Conservation (phyloP, 2,113 vertebrate genomes). For the human region GRCh38 chr7:18936001-18936500, state of each 20-base stretch:
- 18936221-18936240: not conserved
- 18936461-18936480: not conserved
- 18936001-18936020: not conserved
- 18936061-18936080: not conserved
- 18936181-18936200: not conserved
- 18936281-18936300: not conserved
- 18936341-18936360: not conserved
- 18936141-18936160: not conserved
- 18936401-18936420: not conserved
- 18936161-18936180: not conserved
- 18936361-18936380: not conserved
- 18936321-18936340: conserved; percentile 3
- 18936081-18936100: not conserved
- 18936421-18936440: not conserved
- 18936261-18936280: not conserved
- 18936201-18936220: not conserved
- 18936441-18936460: not conserved
- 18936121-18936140: not conserved
- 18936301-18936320: not conserved
- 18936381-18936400: not conserved
- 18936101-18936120: not conserved
- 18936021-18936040: not conserved
- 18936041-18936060: not conserved
- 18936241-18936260: not conserved
- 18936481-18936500: not conserved